Conservation (phyloP, 2,113 vertebrate genomes). For the Willisornis vidua region DNA sequence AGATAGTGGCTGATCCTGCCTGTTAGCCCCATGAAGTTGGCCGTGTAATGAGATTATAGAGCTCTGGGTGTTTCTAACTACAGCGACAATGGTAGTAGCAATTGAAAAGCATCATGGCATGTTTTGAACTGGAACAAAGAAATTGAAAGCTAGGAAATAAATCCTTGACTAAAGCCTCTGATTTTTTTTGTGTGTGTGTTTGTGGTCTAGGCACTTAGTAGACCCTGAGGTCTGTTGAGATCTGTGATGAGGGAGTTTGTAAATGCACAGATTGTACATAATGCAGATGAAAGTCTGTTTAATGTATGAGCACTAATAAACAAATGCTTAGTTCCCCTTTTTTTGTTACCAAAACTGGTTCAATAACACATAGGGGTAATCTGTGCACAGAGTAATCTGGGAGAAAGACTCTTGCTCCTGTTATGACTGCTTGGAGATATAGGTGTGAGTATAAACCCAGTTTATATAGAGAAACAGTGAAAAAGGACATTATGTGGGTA, state of each 20-base stretch:
- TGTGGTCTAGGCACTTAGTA: background rate
- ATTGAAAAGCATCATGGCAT: background rate
- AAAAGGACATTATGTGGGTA: background rate
- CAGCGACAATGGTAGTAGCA: background rate
- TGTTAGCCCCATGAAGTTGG: background rate
- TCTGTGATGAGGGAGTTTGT: background rate
- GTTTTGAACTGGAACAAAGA: background rate
- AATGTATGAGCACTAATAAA: background rate
- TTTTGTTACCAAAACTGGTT: background rate
- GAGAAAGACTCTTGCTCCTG: background rate
- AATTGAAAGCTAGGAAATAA: background rate
- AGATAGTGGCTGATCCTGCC: background rate
- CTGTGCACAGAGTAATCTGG: background rate
- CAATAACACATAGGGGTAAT: background rate
- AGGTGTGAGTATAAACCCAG: background rate
- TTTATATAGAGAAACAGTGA: background rate
- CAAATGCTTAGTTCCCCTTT: fast-evolving
- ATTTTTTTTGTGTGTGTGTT: background rate
- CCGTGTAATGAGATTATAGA: background rate
- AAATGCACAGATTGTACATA: background rate
- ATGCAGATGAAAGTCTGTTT: background rate
- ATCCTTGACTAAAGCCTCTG: background rate
- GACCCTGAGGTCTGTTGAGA: background rate
- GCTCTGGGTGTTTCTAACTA: background rate
- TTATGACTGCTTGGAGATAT: background rate